Evolutionary conservation across 2,797 vertebrate genomes (phyloP), one percentile per base, ranked within the genome.

Genomic region (Odontamblyopus rebecca): DNA sequence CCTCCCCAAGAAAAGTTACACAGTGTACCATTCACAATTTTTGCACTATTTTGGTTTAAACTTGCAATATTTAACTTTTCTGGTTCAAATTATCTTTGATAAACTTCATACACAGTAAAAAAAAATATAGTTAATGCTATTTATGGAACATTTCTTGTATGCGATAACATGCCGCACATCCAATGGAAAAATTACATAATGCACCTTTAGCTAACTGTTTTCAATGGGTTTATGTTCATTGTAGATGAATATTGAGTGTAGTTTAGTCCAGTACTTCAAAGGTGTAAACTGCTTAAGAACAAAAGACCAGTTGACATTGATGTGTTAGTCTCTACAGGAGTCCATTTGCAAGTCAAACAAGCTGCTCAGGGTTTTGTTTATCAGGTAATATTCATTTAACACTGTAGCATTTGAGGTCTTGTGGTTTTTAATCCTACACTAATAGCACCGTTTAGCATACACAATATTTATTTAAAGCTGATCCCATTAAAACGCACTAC

Each of bases 271-370:
- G 3, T 41, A 19, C 8, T 71, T 80, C 75, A 84, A 15, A 48
- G 13, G 12, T 81, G 79, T 67, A 5, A 67, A 27, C 5, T n/a
- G 84, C 69, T n/a, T 38, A 3, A 4, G 32, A 11, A 62, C 61
- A 62, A 35, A 61, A 62, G 32, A 35, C 16, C 61, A 63, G 61
- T 23, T 63, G 32, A 63, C 35, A 41, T 23, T 63, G 23, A 65
- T 50, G 41, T 65, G 41, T 18, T 2, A 15, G 63, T 2, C 23
- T 27, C 41, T 4, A 23, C 23, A 15, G 41, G 63, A 50, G 41
- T 15, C 26, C 35, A 41, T 63, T 63, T 63, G 61, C 32, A 63
- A 23, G 32, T 44, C 27, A 26, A 48, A 15, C 60, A 32, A 62
- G 16, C 13, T 61, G 16, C 2, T 18, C 6, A 48, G 38, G 6